These are phyloP conservation scores for Stegodyphus dumicola DNA, from an alignment of 1,140 invertebrate genomes.

Conservation along the genomic window DNA sequence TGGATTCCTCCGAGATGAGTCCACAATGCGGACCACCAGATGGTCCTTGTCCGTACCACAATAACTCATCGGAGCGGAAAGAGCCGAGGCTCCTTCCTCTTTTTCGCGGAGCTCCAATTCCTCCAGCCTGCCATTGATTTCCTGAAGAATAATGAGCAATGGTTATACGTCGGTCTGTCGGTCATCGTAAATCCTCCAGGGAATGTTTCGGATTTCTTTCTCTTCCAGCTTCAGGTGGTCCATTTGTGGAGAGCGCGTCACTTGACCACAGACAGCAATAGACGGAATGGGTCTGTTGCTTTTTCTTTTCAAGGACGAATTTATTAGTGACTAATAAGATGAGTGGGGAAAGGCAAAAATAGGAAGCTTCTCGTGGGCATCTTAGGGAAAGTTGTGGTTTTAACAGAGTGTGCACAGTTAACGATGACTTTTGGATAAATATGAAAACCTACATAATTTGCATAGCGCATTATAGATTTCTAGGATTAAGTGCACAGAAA, in stretches of 20 bases:
- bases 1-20: conserved; percentile 44
- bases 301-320: not conserved
- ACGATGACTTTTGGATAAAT: no score
- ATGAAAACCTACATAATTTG: no score
- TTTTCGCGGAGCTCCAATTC: not conserved
- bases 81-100: not conserved
- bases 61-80: conserved; percentile 28
- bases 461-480: no score
- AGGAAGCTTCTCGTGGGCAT: no score
- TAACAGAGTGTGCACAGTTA: no score
- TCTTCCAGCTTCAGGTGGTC: not conserved
- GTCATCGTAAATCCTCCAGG: conserved; percentile 19
- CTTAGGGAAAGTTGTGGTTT: no score
- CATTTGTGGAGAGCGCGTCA: not conserved
- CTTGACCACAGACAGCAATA: not conserved
- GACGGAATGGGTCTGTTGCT: not conserved
- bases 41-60: conserved; percentile 25
- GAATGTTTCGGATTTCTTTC: not conserved
- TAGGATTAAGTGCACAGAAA: no score
- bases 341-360: no score
- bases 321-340: not conserved
- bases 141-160: conserved; percentile 28
- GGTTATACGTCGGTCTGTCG: conserved; percentile 3
- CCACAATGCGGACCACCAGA: conserved; percentile 42
- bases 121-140: conserved; percentile 9